Conservation (phyloP, 2,888 invertebrate genomes). For the Drosophila mercatorum region DNA sequence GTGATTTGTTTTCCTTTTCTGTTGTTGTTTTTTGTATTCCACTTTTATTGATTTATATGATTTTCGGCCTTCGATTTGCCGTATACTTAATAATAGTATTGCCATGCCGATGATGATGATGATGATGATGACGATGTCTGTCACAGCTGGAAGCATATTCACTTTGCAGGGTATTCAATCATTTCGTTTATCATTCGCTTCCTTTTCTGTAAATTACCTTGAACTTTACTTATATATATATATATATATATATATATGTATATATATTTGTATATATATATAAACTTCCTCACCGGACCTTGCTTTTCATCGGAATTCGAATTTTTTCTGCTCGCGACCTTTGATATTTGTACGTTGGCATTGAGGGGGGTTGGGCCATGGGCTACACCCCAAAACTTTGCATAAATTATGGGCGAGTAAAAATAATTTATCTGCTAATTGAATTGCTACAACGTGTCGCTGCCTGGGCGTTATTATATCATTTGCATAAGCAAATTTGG, state of each 20-base stretch:
- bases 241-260: background rate
- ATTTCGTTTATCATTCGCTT: constrained; percentile 5
- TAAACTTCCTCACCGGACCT: background rate
- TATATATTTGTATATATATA: background rate
- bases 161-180: background rate
- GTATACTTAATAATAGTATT: constrained; percentile 15
- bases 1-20: constrained; percentile 29
- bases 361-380: background rate
- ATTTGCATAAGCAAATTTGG: constrained; percentile 41
- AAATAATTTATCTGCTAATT: constrained; percentile 52
- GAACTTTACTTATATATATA: constrained; percentile 27
- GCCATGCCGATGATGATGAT: background rate
- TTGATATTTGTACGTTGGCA: background rate
- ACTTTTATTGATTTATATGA: constrained; percentile 57
- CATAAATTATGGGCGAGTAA: constrained; percentile 38
- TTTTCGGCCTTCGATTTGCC: constrained; percentile 42
- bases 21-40: constrained; percentile 4
- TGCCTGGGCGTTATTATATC: constrained; percentile 19
- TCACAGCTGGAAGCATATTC: background rate
- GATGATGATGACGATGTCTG: background rate
- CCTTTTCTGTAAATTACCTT: constrained; percentile 50
- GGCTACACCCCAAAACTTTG: constrained; percentile 3
- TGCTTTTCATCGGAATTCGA: constrained; percentile 8
- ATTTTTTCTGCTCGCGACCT: constrained; percentile 39
- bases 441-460: constrained; percentile 27